Evolutionary conservation across 1,140 invertebrate species (phyloP).

Genomic region (Triops longicaudatus): DNA sequence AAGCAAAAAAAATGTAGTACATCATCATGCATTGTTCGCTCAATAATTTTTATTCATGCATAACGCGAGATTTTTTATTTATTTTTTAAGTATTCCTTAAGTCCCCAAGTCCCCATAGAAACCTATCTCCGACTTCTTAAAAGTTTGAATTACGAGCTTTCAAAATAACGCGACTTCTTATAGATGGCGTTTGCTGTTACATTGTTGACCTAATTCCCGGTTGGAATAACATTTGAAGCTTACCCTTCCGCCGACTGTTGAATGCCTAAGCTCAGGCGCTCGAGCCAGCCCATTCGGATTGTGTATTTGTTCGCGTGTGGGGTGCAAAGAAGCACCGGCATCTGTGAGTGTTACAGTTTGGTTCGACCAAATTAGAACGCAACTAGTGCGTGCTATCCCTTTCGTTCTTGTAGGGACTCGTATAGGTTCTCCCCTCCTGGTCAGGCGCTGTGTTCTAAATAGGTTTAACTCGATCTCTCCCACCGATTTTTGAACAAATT

Average conservation of each 20-base stretch:
- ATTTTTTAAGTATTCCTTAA: too few relatives aligned
- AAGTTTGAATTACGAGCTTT: too few relatives aligned
- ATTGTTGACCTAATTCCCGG: neutral
- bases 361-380: constrained; percentile 2
- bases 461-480: neutral
- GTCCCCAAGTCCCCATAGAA: too few relatives aligned
- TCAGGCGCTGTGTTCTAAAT: too few relatives aligned
- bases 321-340: neutral
- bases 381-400: neutral
- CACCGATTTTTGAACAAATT: neutral
- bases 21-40: too few relatives aligned
- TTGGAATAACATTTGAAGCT: neutral
- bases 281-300: neutral
- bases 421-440: too few relatives aligned
- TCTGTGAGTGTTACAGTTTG: neutral
- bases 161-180: neutral
- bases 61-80: too few relatives aligned
- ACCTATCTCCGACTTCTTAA: too few relatives aligned
- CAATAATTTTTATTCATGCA: too few relatives aligned
- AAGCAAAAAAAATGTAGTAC: too few relatives aligned
- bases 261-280: neutral
- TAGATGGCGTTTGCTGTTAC: neutral
- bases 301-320: neutral
- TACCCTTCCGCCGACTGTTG: neutral
- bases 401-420: neutral